Conservation (phyloP, 2,113 vertebrate genomes). For the Centropus bengalensis region DNA sequence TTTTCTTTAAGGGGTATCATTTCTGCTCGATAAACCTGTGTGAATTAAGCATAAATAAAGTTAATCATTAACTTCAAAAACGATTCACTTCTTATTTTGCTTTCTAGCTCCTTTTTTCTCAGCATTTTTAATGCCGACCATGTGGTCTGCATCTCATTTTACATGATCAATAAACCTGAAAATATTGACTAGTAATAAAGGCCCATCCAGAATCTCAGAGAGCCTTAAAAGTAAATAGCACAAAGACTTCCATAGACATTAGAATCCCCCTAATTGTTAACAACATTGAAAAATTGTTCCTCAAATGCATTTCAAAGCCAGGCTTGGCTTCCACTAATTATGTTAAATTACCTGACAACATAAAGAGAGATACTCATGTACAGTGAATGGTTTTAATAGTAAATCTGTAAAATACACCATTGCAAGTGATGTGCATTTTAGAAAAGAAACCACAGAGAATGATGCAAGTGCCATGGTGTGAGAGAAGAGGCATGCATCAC, state of each 20-base stretch:
- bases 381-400: background rate
- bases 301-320: background rate
- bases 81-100: background rate
- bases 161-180: background rate
- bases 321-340: background rate
- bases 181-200: background rate
- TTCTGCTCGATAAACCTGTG: constrained; percentile 89
- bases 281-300: background rate
- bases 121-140: background rate
- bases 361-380: background rate
- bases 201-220: background rate
- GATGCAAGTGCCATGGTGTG: fast-evolving
- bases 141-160: background rate
- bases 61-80: background rate
- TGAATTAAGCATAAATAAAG: background rate
- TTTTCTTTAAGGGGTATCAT: constrained; percentile 90
- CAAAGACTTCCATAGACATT: background rate
- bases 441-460: background rate
- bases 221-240: background rate
- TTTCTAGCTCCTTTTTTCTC: constrained; percentile 23
- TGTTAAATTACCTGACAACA: background rate
- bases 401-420: background rate
- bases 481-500: background rate
- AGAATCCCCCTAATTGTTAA: background rate
- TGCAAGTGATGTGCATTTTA: background rate